phyloP scores from a whole-genome alignment of 2,797 vertebrate genomes.

The Anguilla pacifica region DNA sequence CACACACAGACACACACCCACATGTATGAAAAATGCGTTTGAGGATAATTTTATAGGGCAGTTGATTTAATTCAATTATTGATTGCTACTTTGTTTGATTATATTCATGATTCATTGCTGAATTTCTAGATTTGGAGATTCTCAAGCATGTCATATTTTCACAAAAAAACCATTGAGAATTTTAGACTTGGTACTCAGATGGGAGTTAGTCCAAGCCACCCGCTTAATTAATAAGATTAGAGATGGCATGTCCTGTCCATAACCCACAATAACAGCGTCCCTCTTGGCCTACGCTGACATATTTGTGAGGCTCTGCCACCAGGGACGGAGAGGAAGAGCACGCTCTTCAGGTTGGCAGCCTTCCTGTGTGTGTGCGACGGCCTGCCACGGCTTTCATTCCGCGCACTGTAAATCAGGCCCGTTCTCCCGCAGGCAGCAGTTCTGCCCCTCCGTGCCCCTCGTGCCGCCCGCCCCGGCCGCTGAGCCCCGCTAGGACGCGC shows the following conservation, averaged over 20 bases:
- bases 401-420: conserved; percentile 61
- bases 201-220: not conserved
- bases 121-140: not conserved
- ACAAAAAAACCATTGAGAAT: not conserved
- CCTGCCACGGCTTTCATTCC: conserved; percentile 46
- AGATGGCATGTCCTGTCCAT: not conserved
- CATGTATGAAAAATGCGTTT: not conserved
- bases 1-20: too few species aligned
- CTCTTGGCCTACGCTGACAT: conserved; percentile 25
- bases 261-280: conserved; percentile 8
- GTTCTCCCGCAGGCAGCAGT: conserved; percentile 56
- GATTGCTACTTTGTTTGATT: not conserved
- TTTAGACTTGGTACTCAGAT: not conserved
- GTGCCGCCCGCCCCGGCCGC: conserved; percentile 40
- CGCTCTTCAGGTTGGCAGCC: conserved; percentile 26
- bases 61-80: not conserved
- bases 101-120: not conserved
- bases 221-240: conserved; percentile 5
- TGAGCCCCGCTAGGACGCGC: conserved; percentile 60
- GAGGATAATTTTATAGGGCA: not conserved
- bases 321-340: conserved; percentile 3
- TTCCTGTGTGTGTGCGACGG: conserved; percentile 49
- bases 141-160: not conserved
- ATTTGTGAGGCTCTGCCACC: conserved; percentile 21
- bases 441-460: conserved; percentile 43